Base-by-base conservation (phyloP, 1,140 invertebrate genomes). In the Phenacoccus solenopsis region DNA sequence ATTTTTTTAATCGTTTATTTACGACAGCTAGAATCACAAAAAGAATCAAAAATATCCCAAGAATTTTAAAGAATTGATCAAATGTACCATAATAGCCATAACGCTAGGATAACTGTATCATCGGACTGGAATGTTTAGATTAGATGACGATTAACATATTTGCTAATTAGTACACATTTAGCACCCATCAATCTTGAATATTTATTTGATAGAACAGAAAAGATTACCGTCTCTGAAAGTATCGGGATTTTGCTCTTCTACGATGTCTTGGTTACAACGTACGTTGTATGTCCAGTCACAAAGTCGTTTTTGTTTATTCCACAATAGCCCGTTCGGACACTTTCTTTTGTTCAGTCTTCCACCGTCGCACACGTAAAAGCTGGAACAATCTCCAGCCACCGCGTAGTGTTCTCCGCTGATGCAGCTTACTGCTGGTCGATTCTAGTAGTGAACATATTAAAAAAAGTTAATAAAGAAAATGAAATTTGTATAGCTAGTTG, bases 331-430 rank as follows among this genome's bases (percentile, higher is more conserved):
- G 0, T 87, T 84, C 0, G 86, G 84, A 76, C 89, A 91, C 64
- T 80, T 81, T 73, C 87, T 86, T 3, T 82, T 78, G 0, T 89
- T 77, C 12, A 88, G 76, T 38, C 83, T 76, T 0, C 84, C 83
- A 76, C 90, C 88, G 0, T 87, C 85, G 75, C 89, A 90, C 1
- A 89, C 83, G 68, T 84, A 82, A 76, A 88, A 90, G 71, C 81
- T 83, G 12, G 82, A 81, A 72, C 89, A 91, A 16, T 81, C 78
- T 9, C 81, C 81, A 16, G 73, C 69, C 67, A 84, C 82, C 0
- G 84, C 76, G 73, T 86, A 85, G 72, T 86, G 85, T 1, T 81
- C 80, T 0, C 85, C 86, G 22, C 80, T 81, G 25, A 69, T 28
- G 71, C 76, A 72, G 4, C 61, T 69, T 21, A 64, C 59, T 16